Evolutionary conservation across 2,888 invertebrate species (phyloP).

Genomic region (Gonocerus acuteangulatus): DNA sequence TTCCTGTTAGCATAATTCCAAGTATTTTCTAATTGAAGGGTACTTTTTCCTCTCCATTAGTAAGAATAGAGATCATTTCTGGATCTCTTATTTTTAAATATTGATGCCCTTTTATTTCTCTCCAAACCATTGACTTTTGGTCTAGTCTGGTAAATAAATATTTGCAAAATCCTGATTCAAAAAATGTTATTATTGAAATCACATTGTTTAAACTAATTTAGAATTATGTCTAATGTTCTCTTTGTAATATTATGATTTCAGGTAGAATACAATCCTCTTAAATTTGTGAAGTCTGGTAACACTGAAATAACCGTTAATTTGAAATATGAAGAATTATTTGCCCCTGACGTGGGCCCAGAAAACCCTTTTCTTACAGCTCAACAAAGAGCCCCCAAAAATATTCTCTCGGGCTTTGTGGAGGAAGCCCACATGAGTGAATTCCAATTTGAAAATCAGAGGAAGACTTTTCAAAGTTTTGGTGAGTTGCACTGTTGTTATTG

Average conservation of each 20-base stretch:
- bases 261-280: conserved; percentile 63
- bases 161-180: too few species aligned
- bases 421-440: conserved; percentile 92
- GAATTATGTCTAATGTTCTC: too few species aligned
- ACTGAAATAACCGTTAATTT: conserved; percentile 87
- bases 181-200: too few species aligned
- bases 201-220: too few species aligned
- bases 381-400: conserved; percentile 80
- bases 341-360: conserved; percentile 82
- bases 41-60: too few species aligned
- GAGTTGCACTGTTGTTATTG: conserved; percentile 33
- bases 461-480: conserved; percentile 89
- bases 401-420: conserved; percentile 88
- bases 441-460: conserved; percentile 91
- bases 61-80: too few species aligned
- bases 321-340: conserved; percentile 88
- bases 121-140: too few species aligned
- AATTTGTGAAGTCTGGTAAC: conserved; percentile 66
- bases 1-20: too few species aligned
- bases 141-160: too few species aligned
- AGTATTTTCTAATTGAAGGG: too few species aligned
- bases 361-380: conserved; percentile 91
- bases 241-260: conserved; percentile 41
- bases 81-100: too few species aligned
- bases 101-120: too few species aligned